These are phyloP conservation scores for Eupleurogrammus muticus DNA, from an alignment of 2,797 vertebrate genomes.

Conservation along the genomic window DNA sequence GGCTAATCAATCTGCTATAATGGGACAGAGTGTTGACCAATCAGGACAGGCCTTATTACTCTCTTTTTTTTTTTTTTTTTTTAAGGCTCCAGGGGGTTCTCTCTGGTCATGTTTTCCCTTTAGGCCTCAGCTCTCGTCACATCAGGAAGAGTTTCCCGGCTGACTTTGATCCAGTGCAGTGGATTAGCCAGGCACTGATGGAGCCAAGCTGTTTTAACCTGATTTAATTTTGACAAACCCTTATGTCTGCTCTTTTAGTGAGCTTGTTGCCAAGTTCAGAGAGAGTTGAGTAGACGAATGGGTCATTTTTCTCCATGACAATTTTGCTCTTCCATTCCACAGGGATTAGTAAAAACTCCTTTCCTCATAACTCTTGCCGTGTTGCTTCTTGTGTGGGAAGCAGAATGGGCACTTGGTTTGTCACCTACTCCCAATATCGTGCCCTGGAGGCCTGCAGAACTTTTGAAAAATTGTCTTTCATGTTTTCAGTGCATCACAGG, in stretches of 20 bases:
- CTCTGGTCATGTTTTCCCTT: constrained; percentile 25
- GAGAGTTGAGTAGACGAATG: constrained; percentile 49
- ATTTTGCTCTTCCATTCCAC: constrained; percentile 23
- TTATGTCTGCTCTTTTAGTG: constrained; percentile 31
- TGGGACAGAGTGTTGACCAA: constrained; percentile 56
- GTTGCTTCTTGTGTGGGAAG: constrained; percentile 27
- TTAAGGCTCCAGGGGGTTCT: constrained; percentile 21
- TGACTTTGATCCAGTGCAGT: constrained; percentile 61
- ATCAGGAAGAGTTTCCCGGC: constrained; percentile 42
- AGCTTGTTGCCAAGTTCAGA: constrained; percentile 53
- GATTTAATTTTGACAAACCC: constrained; percentile 55
- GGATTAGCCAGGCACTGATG: constrained; percentile 55
- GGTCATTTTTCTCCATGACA: constrained; percentile 35
- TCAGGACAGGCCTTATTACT: constrained; percentile 42
- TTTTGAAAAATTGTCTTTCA: constrained; percentile 26
- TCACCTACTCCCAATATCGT: constrained; percentile 20
- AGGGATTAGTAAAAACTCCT: constrained; percentile 25
- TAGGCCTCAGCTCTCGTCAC: constrained; percentile 35
- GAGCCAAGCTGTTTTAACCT: constrained; percentile 51
- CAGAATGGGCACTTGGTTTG: constrained; percentile 27
- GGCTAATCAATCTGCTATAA: constrained; percentile 67
- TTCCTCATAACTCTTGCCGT: constrained; percentile 20
- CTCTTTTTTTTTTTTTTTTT: background rate
- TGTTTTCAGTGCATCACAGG: constrained; percentile 45
- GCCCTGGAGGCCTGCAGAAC: background rate